Percentiles rank a stretch among this genome's conserved stretches.
These are phyloP conservation scores for Proterorhinus semilunaris DNA, from an alignment of 2,113 vertebrate genomes.

Conservation along the genomic window DNA sequence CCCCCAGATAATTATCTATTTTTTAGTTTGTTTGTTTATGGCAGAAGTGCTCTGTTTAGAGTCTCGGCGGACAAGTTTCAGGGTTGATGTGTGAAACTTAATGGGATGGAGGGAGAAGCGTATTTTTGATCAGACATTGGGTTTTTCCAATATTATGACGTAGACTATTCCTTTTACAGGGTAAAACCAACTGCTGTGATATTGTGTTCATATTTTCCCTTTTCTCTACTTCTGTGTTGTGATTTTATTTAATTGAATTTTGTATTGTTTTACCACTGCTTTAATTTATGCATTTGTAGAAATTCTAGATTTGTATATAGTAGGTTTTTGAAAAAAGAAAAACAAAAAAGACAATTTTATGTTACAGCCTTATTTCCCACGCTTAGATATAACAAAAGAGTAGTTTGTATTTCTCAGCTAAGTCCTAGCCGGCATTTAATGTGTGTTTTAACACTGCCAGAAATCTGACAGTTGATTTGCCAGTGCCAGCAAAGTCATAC, in stretches of 20 bases:
- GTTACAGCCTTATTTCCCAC: conserved; percentile 87
- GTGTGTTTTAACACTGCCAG: conserved; percentile 92
- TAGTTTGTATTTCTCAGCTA: conserved; percentile 81
- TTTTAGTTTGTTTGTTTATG: conserved; percentile 73
- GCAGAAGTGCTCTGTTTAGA: conserved; percentile 82
- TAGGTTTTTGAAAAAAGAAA: conserved; percentile 78
- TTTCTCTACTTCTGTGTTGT: conserved; percentile 87
- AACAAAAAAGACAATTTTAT: conserved; percentile 80
- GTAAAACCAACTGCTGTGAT: conserved; percentile 95
- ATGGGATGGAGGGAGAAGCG: conserved; percentile 77
- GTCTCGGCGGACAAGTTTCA: conserved; percentile 83
- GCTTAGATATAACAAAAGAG: conserved; percentile 81
- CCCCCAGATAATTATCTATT: conserved; percentile 94
- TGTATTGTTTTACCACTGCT: conserved; percentile 86
- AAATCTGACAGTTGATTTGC: conserved; percentile 80
- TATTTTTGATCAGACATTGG: conserved; percentile 82
- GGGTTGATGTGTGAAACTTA: conserved; percentile 78
- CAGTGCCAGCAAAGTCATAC: conserved; percentile 79
- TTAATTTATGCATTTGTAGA: conserved; percentile 97
- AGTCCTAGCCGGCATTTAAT: conserved; percentile 84
- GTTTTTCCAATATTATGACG: conserved; percentile 79
- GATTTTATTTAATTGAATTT: conserved; percentile 91
- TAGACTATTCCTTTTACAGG: conserved; percentile 93
- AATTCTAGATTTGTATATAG: conserved; percentile 93
- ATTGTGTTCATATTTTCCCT: conserved; percentile 84